Conservation (phyloP, 2,113 vertebrate genomes). For the Corythornis cristatus region DNA sequence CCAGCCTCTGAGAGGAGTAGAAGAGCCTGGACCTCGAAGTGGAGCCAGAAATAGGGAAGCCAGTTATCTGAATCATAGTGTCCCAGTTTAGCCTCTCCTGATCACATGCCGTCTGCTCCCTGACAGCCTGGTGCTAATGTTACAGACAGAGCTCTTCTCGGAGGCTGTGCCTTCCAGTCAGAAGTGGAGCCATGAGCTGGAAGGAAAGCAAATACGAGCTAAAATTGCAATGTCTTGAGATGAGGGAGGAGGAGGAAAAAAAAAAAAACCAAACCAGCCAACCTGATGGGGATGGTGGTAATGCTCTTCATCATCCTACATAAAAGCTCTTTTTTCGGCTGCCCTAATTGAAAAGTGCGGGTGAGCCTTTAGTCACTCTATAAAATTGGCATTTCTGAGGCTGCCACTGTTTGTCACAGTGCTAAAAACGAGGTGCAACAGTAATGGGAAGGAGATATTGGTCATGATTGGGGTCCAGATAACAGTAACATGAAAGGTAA, state of each 20-base stretch:
- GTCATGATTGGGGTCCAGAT: not conserved
- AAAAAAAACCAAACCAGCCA: not conserved
- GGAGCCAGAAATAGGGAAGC: constrained; percentile 39
- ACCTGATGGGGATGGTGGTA: not conserved
- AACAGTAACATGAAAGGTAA: not conserved
- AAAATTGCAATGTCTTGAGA: constrained; percentile 7
- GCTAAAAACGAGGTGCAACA: not conserved
- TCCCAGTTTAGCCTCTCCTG: constrained; percentile 17
- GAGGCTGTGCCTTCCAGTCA: not conserved
- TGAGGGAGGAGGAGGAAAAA: not conserved
- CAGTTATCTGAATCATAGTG: not conserved
- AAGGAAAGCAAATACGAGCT: constrained; percentile 20
- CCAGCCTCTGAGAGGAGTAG: not conserved
- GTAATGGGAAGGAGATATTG: not conserved
- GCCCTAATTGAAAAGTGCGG: constrained; percentile 21
- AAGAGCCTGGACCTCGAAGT: not conserved
- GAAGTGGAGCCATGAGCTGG: not conserved
- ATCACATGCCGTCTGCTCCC: constrained; percentile 30
- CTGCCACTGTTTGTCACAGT: accelerated
- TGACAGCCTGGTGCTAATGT: not conserved
- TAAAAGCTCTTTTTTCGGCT: constrained; percentile 10
- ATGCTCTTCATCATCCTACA: constrained; percentile 9
- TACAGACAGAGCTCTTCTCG: not conserved
- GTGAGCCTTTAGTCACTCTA: constrained; percentile 7
- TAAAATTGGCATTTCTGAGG: not conserved